These are phyloP conservation scores for Lycodopsis pacificus DNA, from an alignment of 2,797 vertebrate genomes.

Conservation along the genomic window DNA sequence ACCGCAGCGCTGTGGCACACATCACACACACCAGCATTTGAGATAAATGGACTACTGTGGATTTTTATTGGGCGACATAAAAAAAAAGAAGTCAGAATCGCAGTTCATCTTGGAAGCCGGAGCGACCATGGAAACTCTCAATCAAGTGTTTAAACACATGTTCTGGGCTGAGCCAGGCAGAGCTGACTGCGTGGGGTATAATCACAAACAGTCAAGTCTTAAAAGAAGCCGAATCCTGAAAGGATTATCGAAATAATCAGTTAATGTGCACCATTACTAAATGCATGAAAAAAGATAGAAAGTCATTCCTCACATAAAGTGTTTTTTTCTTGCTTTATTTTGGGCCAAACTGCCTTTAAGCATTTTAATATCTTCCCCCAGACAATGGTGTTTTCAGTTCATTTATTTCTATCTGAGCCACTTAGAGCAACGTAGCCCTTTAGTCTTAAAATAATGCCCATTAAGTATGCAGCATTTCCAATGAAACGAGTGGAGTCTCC, in stretches of 20 bases:
- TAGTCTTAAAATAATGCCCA: conserved; percentile 73
- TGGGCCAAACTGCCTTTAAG: conserved; percentile 57
- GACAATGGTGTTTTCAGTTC: conserved; percentile 80
- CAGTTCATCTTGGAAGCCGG: conserved; percentile 70
- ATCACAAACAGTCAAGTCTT: conserved; percentile 80
- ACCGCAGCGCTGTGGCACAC: conserved; percentile 46
- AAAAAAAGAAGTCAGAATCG: conserved; percentile 66
- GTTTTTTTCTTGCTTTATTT: conserved; percentile 51
- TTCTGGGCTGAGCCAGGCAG: conserved; percentile 67
- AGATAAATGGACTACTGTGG: conserved; percentile 77
- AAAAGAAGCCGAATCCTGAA: conserved; percentile 72
- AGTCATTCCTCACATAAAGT: conserved; percentile 43
- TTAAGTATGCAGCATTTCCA: conserved; percentile 76
- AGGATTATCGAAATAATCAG: conserved; percentile 78
- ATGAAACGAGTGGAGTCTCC: conserved; percentile 62
- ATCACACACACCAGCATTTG: conserved; percentile 58
- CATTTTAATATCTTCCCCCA: conserved; percentile 71
- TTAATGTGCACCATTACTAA: conserved; percentile 74
- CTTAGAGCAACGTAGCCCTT: conserved; percentile 70
- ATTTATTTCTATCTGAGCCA: conserved; percentile 80
- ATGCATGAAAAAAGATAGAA: conserved; percentile 60
- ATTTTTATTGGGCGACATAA: conserved; percentile 75
- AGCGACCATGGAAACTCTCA: conserved; percentile 73
- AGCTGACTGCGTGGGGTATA: conserved; percentile 79
- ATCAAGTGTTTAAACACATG: conserved; percentile 83